Conservation (phyloP, 2,888 invertebrate genomes). For the Lithophane socia region DNA sequence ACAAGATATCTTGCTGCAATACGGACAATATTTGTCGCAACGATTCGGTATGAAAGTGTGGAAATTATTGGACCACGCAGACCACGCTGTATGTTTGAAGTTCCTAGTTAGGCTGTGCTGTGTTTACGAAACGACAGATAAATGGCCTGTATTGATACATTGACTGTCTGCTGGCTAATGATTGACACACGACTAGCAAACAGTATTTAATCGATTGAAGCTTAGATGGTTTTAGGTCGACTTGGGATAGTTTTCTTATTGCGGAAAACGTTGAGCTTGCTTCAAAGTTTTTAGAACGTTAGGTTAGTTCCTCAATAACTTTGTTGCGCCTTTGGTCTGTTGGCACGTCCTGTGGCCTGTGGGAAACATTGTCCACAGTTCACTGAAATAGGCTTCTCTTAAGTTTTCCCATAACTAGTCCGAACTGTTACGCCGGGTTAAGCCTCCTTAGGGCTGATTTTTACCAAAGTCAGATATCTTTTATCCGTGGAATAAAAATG, state of each 20-base stretch:
- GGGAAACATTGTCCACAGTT: background rate
- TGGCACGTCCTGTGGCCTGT: background rate
- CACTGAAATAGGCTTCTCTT: background rate
- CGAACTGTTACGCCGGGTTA: no score
- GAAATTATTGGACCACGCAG: conserved; percentile 46
- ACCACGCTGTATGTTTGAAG: conserved; percentile 25
- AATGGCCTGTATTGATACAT: conserved; percentile 47
- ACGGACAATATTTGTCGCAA: conserved; percentile 59
- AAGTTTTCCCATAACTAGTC: background rate
- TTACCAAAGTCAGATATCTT: no score
- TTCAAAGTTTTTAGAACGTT: background rate
- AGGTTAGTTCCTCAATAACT: background rate
- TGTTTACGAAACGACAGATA: conserved; percentile 47
- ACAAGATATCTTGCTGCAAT: conserved; percentile 57
- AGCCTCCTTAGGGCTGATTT: no score
- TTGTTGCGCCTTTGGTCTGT: background rate
- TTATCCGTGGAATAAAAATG: no score
- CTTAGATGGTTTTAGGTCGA: conserved; percentile 9
- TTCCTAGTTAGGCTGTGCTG: conserved; percentile 41
- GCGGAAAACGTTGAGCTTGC: background rate
- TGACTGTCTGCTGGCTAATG: conserved; percentile 33
- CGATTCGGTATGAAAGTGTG: conserved; percentile 44
- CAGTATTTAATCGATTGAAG: conserved; percentile 16
- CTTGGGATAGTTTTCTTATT: conserved; percentile 4
- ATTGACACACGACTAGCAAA: conserved; percentile 53